Conservation (phyloP, 2,797 vertebrate species). For the Rhinichthys osculus region DNA sequence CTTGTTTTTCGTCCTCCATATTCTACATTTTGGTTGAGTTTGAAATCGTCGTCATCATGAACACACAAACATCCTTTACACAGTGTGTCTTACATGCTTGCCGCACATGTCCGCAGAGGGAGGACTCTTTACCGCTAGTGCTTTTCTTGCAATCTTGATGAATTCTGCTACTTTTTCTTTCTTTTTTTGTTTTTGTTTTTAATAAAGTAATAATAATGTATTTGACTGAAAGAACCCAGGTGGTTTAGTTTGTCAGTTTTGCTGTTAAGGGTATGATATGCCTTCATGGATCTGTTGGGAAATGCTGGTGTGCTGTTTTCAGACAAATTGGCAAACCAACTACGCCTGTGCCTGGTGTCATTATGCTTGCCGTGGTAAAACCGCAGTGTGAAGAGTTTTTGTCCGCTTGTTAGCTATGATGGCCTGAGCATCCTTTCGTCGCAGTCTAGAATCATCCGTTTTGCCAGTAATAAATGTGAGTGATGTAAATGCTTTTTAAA, state of each 20-base stretch:
- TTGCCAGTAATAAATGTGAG: conserved; percentile 23
- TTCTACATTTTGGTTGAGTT: not conserved
- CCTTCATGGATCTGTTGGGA: conserved; percentile 62
- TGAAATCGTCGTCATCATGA: not conserved
- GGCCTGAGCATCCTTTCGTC: not conserved
- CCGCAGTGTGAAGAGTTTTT: conserved; percentile 40
- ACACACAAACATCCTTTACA: not conserved
- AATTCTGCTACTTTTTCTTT: conserved; percentile 58
- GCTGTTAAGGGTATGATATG: conserved; percentile 66
- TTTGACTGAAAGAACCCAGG: conserved; percentile 78
- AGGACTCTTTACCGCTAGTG: conserved; percentile 64
- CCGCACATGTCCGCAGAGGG: conserved; percentile 20
- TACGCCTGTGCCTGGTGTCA: conserved; percentile 50
- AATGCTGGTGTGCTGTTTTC: conserved; percentile 45
- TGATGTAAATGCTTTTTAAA: conserved; percentile 39
- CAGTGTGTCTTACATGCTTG: conserved; percentile 8
- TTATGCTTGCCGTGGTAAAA: conserved; percentile 51
- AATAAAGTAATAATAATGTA: conserved; percentile 67
- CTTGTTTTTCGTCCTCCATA: not conserved
- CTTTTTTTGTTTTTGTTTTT: conserved; percentile 63
- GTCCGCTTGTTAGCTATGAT: conserved; percentile 47
- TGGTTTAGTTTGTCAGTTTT: conserved; percentile 72
- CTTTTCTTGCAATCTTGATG: conserved; percentile 66
- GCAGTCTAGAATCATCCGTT: not conserved
- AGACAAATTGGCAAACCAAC: conserved; percentile 37